phyloP scores from a whole-genome alignment of 37 sponge, comb jelly and placozoan genomes.

The Chondrosia reniformis region DNA sequence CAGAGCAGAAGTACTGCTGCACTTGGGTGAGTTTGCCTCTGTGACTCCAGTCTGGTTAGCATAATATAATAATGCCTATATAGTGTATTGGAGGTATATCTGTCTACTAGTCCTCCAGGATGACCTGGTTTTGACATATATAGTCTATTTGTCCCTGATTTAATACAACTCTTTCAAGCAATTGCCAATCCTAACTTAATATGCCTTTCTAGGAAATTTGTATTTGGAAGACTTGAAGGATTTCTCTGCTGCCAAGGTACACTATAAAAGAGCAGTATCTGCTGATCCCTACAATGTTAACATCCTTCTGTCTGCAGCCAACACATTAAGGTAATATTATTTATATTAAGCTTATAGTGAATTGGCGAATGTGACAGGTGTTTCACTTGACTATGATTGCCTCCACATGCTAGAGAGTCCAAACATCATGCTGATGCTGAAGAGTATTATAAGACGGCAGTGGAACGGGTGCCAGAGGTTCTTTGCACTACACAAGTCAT shows the following conservation, averaged over 20 bases:
- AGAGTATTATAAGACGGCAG: conserved; percentile 27
- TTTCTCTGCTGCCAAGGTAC: background rate
- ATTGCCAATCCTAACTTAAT: too few relatives aligned
- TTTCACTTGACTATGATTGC: too few relatives aligned
- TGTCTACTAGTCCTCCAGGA: too few relatives aligned
- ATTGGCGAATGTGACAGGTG: background rate
- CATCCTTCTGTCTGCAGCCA: conserved; percentile 6
- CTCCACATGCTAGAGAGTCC: too few relatives aligned
- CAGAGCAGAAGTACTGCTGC: background rate
- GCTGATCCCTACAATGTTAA: conserved; percentile 3
- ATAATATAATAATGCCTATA: too few relatives aligned
- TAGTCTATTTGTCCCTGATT: too few relatives aligned
- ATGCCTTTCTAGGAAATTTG: too few relatives aligned
- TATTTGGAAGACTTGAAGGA: background rate
- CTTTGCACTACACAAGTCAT: too few relatives aligned
- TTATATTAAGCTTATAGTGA: conserved; percentile 14
- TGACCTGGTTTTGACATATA: too few relatives aligned
- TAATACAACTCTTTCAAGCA: too few relatives aligned
- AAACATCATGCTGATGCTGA: conserved; percentile 29
- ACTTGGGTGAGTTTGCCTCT: conserved; percentile 10
- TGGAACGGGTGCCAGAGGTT: conserved; percentile 3
- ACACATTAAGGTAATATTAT: conserved; percentile 16
- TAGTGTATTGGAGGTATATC: too few relatives aligned
- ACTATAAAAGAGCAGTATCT: conserved; percentile 11
- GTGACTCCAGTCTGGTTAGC: too few relatives aligned